Conservation (phyloP, 2,797 vertebrate species). For the Otolemur crassicaudatus region DNA sequence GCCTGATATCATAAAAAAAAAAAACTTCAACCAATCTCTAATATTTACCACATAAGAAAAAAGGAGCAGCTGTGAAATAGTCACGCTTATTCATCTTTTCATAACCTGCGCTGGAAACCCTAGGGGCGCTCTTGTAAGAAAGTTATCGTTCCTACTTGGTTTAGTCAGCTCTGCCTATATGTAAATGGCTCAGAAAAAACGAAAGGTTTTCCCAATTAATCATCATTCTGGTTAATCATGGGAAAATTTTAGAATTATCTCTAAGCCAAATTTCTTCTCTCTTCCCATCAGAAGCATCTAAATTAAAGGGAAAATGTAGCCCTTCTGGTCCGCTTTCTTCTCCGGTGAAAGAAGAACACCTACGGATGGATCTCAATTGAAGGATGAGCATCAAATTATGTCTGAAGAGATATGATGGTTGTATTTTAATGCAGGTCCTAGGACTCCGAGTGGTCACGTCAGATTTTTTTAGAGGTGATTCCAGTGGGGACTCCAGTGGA, state of each 20-base stretch:
- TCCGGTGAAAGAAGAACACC: neutral
- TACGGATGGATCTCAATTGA: neutral
- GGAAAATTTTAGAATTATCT: slow-evolving; percentile 14
- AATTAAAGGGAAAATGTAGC: neutral
- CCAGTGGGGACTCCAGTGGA: neutral
- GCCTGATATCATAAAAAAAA: neutral
- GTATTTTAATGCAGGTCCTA: neutral
- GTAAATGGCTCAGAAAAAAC: neutral
- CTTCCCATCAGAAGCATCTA: slow-evolving; percentile 13
- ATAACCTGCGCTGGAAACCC: neutral
- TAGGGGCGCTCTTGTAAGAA: neutral
- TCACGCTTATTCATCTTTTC: neutral
- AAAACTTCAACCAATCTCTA: neutral
- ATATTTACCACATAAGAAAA: neutral
- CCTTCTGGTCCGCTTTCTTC: neutral
- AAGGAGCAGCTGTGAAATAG: neutral
- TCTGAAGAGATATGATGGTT: neutral
- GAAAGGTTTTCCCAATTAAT: neutral
- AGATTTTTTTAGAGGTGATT: slow-evolving; percentile 17
- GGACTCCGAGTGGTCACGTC: neutral
- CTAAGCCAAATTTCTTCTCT: neutral
- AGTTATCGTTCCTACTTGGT: neutral
- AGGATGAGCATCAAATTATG: neutral
- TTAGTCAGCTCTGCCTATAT: neutral
- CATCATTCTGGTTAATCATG: neutral